Percentiles rank a stretch among this genome's conserved stretches.
phyloP scores from a whole-genome alignment of 2,888 invertebrate species.

The Gymnocheta viridis region DNA sequence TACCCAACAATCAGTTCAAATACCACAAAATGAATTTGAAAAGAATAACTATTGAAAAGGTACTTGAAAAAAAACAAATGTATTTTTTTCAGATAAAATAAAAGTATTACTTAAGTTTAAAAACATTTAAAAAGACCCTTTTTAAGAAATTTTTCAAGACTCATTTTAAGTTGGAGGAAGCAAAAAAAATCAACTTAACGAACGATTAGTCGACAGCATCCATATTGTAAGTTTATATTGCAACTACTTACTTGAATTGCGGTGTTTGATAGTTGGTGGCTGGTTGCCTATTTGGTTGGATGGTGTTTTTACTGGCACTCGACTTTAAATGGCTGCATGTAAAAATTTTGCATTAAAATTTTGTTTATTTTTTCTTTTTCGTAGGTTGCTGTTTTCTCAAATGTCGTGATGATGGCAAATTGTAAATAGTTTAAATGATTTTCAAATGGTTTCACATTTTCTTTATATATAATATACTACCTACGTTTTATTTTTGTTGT shows the following conservation, averaged over 20 bases:
- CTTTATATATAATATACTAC: slow-evolving; percentile 55
- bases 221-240: slow-evolving; percentile 48
- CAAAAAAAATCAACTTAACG: slow-evolving; percentile 14
- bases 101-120: slow-evolving; percentile 41
- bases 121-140: slow-evolving; percentile 49
- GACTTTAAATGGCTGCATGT: slow-evolving; percentile 47
- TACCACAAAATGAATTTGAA: slow-evolving; percentile 36
- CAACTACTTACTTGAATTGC: slow-evolving; percentile 10
- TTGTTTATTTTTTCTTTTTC: slow-evolving; percentile 2
- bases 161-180: slow-evolving; percentile 12
- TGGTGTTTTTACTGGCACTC: slow-evolving; percentile 50
- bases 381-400: slow-evolving; percentile 64
- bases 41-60: slow-evolving; percentile 30
- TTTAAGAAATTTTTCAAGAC: slow-evolving; percentile 45
- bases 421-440: slow-evolving; percentile 82
- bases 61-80: slow-evolving; percentile 44
- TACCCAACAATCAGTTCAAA: slow-evolving; percentile 56
- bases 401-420: slow-evolving; percentile 82
- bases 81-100: slow-evolving; percentile 24
- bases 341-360: slow-evolving; percentile 51
- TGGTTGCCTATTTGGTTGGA: slow-evolving; percentile 7
- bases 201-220: slow-evolving; percentile 57
- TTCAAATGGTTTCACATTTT: slow-evolving; percentile 73
- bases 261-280: slow-evolving; percentile 20
- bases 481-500: slow-evolving; percentile 48